Evolutionary conservation across 2,888 invertebrate species (phyloP).

Genomic region (Mythimna ferrago): DNA sequence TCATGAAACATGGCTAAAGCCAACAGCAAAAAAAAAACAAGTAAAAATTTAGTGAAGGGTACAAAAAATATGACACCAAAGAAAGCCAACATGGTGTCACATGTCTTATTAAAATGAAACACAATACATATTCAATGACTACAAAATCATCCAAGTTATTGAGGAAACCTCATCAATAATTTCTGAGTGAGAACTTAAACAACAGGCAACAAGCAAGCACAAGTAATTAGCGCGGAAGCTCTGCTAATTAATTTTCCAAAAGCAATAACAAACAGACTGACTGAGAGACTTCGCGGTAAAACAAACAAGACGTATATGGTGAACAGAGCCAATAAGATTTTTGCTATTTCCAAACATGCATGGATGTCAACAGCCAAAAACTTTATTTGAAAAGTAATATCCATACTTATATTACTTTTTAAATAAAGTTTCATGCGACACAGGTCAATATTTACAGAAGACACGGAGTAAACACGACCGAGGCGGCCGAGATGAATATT

Average conservation of each 20-base stretch:
- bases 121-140: conserved; percentile 10
- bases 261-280: conserved; percentile 23
- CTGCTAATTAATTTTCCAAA: conserved; percentile 30
- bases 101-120: conserved; percentile 43
- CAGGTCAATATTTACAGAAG: conserved; percentile 62
- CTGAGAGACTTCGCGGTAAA: conserved; percentile 1
- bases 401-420: conserved; percentile 49
- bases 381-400: conserved; percentile 45
- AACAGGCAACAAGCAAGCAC: conserved; percentile 13
- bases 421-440: conserved; percentile 56
- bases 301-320: background rate
- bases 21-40: background rate
- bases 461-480: conserved; percentile 58
- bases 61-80: conserved; percentile 47
- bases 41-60: conserved; percentile 7
- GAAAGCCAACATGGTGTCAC: conserved; percentile 35
- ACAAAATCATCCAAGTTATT: background rate
- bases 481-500: conserved; percentile 70
- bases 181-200: conserved; percentile 18
- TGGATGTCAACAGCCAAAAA: conserved; percentile 24
- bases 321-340: background rate
- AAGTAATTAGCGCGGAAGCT: conserved; percentile 22
- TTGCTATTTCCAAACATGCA: conserved; percentile 11
- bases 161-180: conserved; percentile 8
- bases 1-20: background rate